Evolutionary conservation across 2,888 invertebrate genomes (phyloP), one percentile per base, ranked within the genome.

Genomic region (Acleris emargana): DNA sequence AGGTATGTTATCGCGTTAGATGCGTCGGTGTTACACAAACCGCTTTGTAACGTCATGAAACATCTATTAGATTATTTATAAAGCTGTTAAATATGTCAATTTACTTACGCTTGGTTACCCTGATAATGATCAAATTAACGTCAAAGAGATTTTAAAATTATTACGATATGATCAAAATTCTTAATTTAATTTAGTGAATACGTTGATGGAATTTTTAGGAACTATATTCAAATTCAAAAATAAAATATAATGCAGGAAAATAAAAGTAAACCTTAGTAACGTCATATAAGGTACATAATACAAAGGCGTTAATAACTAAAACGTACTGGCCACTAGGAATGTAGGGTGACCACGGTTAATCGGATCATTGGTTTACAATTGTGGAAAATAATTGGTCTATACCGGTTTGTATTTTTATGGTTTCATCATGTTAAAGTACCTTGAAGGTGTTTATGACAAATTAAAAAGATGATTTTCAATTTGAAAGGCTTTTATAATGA

Each of bases 51-150:
- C 16, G 22, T 38, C 28, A 54, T 61, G 43, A 67, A 67, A 22
- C 32, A 51, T 64, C 67, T 22, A 62, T 67, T 67, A 67, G 67
- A 67, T 67, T 62, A 61, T 58, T 69, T 62, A 64, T 58, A 51
- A 58, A 67, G 55, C 53, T 61, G 58, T 69, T 53, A 64, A 64
- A 50, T 54, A 54, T 28, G 25, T 53, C 54, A 53, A 59, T 54
- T 60, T 50, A 59, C 28, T 5, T 55, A 51, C 57, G 49, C 60
- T 45, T 57, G 61, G 61, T 52, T 18, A 52, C 57, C 51, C 50
- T 66, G 45, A 43, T 51, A 32, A 20, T 55, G n/a, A 4, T 13
- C 17, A 6, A 13, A n/a, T 22, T 5, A 42, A 7, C 16, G 18
- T 16, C 17, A 28, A 32, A 45, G 28, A 6, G 28, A 43, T 45